A percentile compares a stretch with the other conserved stretches of the same genome.
These are phyloP conservation scores for Monopterus albus DNA, from an alignment of 2,113 vertebrate genomes.

Conservation along the genomic window DNA sequence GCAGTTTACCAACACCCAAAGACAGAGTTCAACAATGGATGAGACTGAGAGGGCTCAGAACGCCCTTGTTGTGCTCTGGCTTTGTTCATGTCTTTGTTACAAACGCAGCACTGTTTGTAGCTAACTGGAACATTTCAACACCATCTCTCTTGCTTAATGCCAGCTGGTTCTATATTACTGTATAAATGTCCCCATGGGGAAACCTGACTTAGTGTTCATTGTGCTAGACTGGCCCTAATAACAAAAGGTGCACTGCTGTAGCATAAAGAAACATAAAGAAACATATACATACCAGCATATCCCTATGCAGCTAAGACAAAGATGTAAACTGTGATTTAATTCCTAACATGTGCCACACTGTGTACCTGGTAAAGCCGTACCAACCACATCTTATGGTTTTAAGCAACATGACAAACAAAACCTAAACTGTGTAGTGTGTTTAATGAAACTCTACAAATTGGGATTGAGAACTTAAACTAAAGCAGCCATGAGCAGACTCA, in stretches of 20 bases:
- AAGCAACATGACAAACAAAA: background rate
- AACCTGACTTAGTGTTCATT: background rate
- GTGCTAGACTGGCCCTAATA: background rate
- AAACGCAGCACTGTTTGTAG: constrained; percentile 4
- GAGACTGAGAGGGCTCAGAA: constrained; percentile 46
- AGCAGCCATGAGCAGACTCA: background rate
- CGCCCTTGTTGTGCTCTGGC: constrained; percentile 16
- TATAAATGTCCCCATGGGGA: constrained; percentile 16
- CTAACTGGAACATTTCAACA: background rate
- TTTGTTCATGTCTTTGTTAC: constrained; percentile 19
- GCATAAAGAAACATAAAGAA: background rate
- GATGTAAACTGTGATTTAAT: constrained; percentile 11
- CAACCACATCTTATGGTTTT: background rate
- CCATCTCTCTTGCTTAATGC: background rate
- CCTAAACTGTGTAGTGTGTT: too few species aligned
- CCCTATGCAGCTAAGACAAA: background rate
- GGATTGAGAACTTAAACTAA: too few species aligned
- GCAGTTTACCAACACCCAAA: constrained; percentile 57
- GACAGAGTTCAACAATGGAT: constrained; percentile 49
- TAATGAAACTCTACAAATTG: too few species aligned
- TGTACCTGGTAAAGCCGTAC: background rate
- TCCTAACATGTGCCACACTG: background rate
- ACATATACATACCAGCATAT: background rate
- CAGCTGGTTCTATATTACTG: background rate
- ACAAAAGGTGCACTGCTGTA: background rate